These are phyloP conservation scores for Anneissia japonica DNA, from an alignment of 35 echinoderm and acorn worm species.

Conservation along the genomic window DNA sequence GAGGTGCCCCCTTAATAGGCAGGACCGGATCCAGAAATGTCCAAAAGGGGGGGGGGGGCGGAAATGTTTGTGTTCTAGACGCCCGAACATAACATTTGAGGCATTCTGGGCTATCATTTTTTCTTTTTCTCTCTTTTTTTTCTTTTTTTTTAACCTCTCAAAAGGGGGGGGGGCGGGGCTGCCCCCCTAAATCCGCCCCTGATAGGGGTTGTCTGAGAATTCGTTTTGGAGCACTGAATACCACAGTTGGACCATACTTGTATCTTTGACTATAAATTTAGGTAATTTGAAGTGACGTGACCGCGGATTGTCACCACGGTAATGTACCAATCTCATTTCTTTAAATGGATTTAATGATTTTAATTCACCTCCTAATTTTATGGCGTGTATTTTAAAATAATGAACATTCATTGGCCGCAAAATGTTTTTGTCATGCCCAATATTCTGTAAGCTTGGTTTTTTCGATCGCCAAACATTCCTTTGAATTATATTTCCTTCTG, in stretches of 20 bases:
- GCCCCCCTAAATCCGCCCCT: no score
- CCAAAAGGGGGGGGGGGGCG: no score
- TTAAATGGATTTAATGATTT: slow-evolving; percentile 40
- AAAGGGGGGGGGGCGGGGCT: no score
- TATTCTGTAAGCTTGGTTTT: slow-evolving; percentile 47
- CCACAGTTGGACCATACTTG: slow-evolving; percentile 61
- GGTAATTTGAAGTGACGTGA: slow-evolving; percentile 51
- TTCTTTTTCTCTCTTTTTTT: no score
- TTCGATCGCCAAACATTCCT: slow-evolving; percentile 48
- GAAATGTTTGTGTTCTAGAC: no score
- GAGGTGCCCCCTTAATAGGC: no score
- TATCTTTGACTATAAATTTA: slow-evolving; percentile 41
- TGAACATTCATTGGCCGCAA: slow-evolving; percentile 58
- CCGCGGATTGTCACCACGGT: slow-evolving; percentile 73
- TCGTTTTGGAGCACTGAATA: not conserved
- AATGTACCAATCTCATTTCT: slow-evolving; percentile 83
- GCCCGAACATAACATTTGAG: no score
- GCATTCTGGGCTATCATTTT: no score
- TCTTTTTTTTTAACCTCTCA: no score
- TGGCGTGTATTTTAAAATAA: slow-evolving; percentile 86
- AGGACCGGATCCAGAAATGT: no score
- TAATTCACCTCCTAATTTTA: slow-evolving; percentile 65
- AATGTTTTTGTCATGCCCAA: slow-evolving; percentile 79
- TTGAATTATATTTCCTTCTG: slow-evolving; percentile 35
- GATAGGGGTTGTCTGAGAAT: no score